phyloP scores from a whole-genome alignment of 1,140 invertebrate genomes.

The Formica exsecta region DNA sequence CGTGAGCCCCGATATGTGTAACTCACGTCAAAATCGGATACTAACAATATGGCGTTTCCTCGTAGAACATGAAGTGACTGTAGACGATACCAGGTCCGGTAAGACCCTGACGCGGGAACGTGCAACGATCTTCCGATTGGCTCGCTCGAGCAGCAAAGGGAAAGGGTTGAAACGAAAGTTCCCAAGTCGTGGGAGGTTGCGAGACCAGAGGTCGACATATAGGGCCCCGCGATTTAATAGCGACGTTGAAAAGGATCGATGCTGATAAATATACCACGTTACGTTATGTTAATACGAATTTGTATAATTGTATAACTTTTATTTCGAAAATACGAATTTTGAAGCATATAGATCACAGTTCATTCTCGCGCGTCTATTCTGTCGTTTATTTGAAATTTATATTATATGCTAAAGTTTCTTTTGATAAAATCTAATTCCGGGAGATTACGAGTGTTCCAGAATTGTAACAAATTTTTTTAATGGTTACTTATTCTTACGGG shows the following conservation, averaged over 20 bases:
- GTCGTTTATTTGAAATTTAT: background rate
- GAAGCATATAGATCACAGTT: no score
- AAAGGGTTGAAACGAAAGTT: slow-evolving; percentile 47
- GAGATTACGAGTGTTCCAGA: background rate
- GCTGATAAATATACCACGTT: background rate
- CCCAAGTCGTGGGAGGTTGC: slow-evolving; percentile 53
- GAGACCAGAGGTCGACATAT: background rate
- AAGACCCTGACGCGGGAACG: slow-evolving; percentile 69
- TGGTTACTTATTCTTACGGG: background rate
- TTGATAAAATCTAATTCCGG: background rate
- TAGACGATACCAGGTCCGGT: slow-evolving; percentile 61
- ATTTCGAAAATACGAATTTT: background rate
- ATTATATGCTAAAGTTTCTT: background rate
- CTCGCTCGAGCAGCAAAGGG: slow-evolving; percentile 14
- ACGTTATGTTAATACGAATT: background rate
- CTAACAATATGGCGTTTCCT: slow-evolving; percentile 75
- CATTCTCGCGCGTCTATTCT: no score
- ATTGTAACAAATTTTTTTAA: background rate
- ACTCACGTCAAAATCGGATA: slow-evolving; percentile 66
- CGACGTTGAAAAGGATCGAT: background rate
- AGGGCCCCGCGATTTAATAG: background rate
- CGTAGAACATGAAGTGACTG: slow-evolving; percentile 59
- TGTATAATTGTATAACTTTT: background rate
- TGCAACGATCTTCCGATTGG: slow-evolving; percentile 64
- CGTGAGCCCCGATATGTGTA: background rate